phyloP scores from a whole-genome alignment of 2,797 vertebrate genomes.

The Distichodus sexfasciatus region DNA sequence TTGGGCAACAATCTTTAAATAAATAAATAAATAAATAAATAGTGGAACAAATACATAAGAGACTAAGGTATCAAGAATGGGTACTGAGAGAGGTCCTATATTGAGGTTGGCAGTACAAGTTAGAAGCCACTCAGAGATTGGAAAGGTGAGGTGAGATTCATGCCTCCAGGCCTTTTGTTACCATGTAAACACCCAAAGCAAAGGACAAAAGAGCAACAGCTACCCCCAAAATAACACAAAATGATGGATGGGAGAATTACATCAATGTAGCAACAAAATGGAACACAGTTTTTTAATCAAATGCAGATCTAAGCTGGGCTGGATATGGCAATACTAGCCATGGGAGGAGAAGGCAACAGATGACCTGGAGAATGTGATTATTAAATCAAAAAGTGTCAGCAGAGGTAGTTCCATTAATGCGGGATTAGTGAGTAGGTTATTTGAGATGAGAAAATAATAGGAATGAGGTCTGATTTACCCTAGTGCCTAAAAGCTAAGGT shows the following conservation, averaged over 20 bases:
- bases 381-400: slow-evolving; percentile 50
- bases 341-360: slow-evolving; percentile 72
- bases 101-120: slow-evolving; percentile 20
- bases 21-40: neutral
- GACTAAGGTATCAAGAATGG: slow-evolving; percentile 3
- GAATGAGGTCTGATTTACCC: slow-evolving; percentile 78
- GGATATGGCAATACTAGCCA: slow-evolving; percentile 11
- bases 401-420: slow-evolving; percentile 57
- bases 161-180: slow-evolving; percentile 65
- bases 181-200: slow-evolving; percentile 68
- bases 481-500: slow-evolving; percentile 81
- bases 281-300: neutral
- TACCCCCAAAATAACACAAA: slow-evolving; percentile 11
- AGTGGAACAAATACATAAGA: neutral
- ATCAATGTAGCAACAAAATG: neutral
- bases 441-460: slow-evolving; percentile 60
- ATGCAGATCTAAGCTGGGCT: neutral
- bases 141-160: slow-evolving; percentile 48
- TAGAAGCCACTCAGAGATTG: slow-evolving; percentile 17
- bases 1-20: no score
- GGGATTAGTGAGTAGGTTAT: slow-evolving; percentile 67
- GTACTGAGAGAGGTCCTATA: neutral
- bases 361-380: slow-evolving; percentile 41
- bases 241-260: neutral
- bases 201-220: slow-evolving; percentile 31